These are phyloP conservation scores for Idaea biselata DNA, from an alignment of 2,888 invertebrate species.

Conservation along the genomic window DNA sequence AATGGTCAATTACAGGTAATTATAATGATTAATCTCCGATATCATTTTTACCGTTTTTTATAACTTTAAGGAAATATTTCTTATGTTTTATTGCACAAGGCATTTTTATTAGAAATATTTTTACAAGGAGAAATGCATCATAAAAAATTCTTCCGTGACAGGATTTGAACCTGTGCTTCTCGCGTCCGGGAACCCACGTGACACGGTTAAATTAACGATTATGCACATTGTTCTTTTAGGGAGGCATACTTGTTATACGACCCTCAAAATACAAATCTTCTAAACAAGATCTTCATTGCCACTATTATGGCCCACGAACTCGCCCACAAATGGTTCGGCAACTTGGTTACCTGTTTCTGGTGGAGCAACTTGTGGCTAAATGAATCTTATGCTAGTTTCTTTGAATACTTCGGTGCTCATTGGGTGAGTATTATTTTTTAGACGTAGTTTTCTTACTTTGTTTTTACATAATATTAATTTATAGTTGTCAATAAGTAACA, in stretches of 20 bases:
- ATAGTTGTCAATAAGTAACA: too few relatives aligned
- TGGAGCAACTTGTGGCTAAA: slow-evolving; percentile 89
- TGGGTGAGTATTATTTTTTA: slow-evolving; percentile 66
- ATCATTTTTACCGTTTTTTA: not conserved
- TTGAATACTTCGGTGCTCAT: slow-evolving; percentile 84
- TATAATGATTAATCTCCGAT: too few relatives aligned
- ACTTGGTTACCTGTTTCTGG: slow-evolving; percentile 88
- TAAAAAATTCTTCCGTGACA: too few relatives aligned
- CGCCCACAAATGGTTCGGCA: slow-evolving; percentile 92
- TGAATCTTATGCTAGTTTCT: slow-evolving; percentile 86
- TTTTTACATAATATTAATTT: too few relatives aligned
- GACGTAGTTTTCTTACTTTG: too few relatives aligned
- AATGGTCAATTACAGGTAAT: slow-evolving; percentile 86
- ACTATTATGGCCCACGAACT: slow-evolving; percentile 87
- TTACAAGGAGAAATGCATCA: too few relatives aligned
- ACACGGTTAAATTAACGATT: too few relatives aligned
- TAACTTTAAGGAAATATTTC: too few relatives aligned
- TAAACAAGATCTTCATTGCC: slow-evolving; percentile 75
- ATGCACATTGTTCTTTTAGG: slow-evolving; percentile 40
- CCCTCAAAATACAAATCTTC: slow-evolving; percentile 57
- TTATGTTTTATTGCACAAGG: too few relatives aligned
- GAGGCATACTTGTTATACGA: slow-evolving; percentile 76
- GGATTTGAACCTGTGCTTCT: too few relatives aligned
- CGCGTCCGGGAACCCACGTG: too few relatives aligned
- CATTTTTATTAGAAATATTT: too few relatives aligned